Base-by-base conservation (phyloP, 1,140 invertebrate genomes). In the Drosophila ercepeae region DNA sequence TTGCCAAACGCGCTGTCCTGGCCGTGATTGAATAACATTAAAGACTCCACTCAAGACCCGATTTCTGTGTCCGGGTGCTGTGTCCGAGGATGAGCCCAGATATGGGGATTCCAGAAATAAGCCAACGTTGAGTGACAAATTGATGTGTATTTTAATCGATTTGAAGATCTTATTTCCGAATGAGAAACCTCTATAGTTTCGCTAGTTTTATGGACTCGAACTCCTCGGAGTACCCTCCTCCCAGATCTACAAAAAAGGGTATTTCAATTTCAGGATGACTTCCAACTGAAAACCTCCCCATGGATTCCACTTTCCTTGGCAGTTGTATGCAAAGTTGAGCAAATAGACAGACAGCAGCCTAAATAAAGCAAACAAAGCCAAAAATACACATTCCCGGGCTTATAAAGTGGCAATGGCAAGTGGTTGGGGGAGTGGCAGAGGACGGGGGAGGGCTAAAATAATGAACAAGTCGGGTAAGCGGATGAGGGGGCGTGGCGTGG, bases 311-410 rank as follows among this genome's bases (percentile, higher is more conserved):
- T 64, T 44, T 34, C 36, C 29, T 73, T 64, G 58, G 58, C 69
- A 74, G 64, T 73, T 76, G 65, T 76, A 76, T 77, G 74, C 74
- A 71, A 58, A 57, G 65, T 77, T 77, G 73, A 77, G 68, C 59
- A 77, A 77, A 77, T 77, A 77, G 75, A 77, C 75, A 77, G 75
- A 71, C 74, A 77, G 71, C 57, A 77, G 75, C 75, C 75, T 77
- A 77, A 77, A 77, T 77, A 77, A 77, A 77, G 74, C 75, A 77
- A 77, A 77, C 74, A 77, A 77, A 65, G 74, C 46, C 74, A 59
- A 65, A 46, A 75, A 61, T 70, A 77, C 75, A 70, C 74, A 77
- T 63, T 52, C 36, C 59, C 16, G 16, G 39, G 39, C 14, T 16
- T 53, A 64, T 76, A 76, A 75, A 76, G 65, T 71, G 48, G 45